phyloP scores from a whole-genome alignment of 2,113 vertebrate genomes.

The Dicentrarchus labrax region DNA sequence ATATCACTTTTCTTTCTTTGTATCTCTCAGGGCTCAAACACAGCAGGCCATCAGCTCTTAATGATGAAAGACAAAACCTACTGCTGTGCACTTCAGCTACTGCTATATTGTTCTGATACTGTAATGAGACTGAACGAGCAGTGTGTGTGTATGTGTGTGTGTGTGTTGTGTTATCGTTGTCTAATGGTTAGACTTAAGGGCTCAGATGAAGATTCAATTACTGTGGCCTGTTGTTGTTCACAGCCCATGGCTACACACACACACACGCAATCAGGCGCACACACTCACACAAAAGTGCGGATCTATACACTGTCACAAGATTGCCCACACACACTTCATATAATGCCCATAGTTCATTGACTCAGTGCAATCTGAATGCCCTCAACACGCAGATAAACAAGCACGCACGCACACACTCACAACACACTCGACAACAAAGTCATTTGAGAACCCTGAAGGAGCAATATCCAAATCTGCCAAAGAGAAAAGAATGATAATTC shows the following conservation, averaged over 20 bases:
- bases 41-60: slow-evolving; percentile 69
- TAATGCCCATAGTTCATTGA: slow-evolving; percentile 77
- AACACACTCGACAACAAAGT: slow-evolving; percentile 77
- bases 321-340: slow-evolving; percentile 71
- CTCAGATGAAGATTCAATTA: slow-evolving; percentile 86
- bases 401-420: slow-evolving; percentile 39
- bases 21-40: slow-evolving; percentile 56
- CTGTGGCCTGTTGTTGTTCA: slow-evolving; percentile 83
- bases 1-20: slow-evolving; percentile 37
- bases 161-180: slow-evolving; percentile 63
- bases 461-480: slow-evolving; percentile 86
- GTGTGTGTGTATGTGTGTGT: slow-evolving; percentile 49
- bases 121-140: slow-evolving; percentile 80
- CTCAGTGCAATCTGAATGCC: slow-evolving; percentile 74
- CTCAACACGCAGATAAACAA: slow-evolving; percentile 67
- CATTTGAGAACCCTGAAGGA: slow-evolving; percentile 83
- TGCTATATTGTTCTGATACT: slow-evolving; percentile 61
- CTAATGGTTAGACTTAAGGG: slow-evolving; percentile 84
- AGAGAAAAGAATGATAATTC: slow-evolving; percentile 84
- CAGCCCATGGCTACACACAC: slow-evolving; percentile 74
- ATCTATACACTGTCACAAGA: slow-evolving; percentile 74
- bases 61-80: slow-evolving; percentile 71
- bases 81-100: slow-evolving; percentile 67
- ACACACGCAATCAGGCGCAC: slow-evolving; percentile 2
- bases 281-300: slow-evolving; percentile 30